phyloP scores from a whole-genome alignment of 2,797 vertebrate species.

The Mormyrops attenuatus region DNA sequence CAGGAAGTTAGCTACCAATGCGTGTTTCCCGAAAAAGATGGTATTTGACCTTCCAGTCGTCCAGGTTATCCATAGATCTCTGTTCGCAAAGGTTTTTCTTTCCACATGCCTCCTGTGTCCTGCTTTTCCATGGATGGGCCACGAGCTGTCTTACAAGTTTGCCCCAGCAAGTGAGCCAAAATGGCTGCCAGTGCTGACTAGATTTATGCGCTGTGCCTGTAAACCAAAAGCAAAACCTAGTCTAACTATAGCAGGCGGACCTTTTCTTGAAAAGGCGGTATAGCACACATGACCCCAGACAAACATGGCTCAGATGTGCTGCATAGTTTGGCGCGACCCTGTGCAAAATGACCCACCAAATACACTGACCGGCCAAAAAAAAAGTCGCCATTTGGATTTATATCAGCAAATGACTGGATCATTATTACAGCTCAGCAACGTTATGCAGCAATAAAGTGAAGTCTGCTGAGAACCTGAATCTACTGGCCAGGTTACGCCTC shows the following conservation, averaged over 20 bases:
- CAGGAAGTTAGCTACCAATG: neutral
- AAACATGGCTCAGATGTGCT: neutral
- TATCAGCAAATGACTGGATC: too few species aligned
- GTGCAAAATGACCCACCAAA: neutral
- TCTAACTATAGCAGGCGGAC: neutral
- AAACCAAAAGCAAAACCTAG: neutral
- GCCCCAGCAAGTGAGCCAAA: neutral
- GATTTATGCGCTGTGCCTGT: neutral
- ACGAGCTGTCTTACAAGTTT: neutral
- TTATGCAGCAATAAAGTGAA: too few species aligned
- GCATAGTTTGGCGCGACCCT: neutral
- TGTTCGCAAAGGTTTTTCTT: neutral
- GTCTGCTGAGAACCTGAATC: too few species aligned
- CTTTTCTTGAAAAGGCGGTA: neutral
- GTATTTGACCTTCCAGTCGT: neutral
- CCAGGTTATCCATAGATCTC: neutral
- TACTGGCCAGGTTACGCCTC: too few species aligned
- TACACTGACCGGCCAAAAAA: neutral
- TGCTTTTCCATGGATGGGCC: neutral
- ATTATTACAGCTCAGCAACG: too few species aligned
- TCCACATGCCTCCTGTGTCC: neutral
- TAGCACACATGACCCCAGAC: neutral
- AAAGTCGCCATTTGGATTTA: too few species aligned
- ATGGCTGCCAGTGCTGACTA: neutral
- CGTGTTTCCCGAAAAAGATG: neutral